Evolutionary conservation across 1,140 invertebrate species (phyloP), one percentile per base, ranked within the genome.

Genomic region (Plectrocnemia conspersa): DNA sequence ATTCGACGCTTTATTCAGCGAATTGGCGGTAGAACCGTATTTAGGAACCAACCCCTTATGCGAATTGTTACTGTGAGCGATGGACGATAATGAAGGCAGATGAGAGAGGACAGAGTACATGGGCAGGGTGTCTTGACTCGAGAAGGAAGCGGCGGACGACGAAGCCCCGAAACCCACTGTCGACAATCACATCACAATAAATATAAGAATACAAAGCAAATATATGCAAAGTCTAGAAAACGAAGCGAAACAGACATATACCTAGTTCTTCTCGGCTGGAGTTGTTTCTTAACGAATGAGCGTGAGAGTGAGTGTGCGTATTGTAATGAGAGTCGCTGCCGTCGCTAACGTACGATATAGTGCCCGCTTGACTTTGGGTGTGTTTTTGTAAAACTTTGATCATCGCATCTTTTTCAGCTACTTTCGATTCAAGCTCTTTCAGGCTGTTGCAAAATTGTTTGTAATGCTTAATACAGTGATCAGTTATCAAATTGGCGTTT

Each of bases 351-450:
- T 80, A 68, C 68, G 79, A 71, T 69, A 76, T 54, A 70, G 76
- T 67, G 68, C 76, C 41, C 67, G 63, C 81, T 63, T 83, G 83
- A 54, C 82, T 82, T 27, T 81, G 81, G 1, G 83, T 86, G 65
- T 88, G 86, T 61, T 89, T 88, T 66, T 93, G 89, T 13, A 93
- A 75, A 2, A 92, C 89, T 59, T 85, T 82, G 56, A 94, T 91
- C 88, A 93, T 92, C 0, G 89, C 89, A 68, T 94, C 89, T 58
- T 84, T 82, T 70, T 93, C 90, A 0, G 88, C 87, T 46, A 93
- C 76, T 66, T 91, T 89, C 1, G 88, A 90, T 70, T 94, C 89
- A 33, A 93, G 68, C 70, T 91, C 87, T 74, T 91, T 91, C 49
- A 92, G 80, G 67, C 88, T 91, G 63, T 4, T n/a, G n/a, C n/a